phyloP scores from a whole-genome alignment of 2,113 vertebrate species.

The Xiphorhynchus elegans region DNA sequence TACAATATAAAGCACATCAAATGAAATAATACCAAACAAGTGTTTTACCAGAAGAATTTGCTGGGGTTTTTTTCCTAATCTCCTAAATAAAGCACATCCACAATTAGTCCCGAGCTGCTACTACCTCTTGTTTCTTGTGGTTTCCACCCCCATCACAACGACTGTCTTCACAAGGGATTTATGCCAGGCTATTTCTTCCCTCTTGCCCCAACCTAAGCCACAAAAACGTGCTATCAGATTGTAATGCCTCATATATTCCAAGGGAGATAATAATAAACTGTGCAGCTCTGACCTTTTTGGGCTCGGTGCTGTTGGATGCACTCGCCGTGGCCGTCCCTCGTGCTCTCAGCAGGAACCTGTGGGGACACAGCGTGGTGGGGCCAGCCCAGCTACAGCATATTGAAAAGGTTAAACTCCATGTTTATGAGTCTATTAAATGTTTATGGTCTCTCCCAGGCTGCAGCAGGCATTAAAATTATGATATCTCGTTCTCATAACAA shows the following conservation, averaged over 20 bases:
- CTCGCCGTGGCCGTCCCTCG: neutral
- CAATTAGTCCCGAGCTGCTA: neutral
- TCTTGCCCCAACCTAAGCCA: neutral
- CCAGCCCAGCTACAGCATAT: conserved; percentile 53
- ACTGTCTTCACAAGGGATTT: neutral
- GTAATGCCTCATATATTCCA: conserved; percentile 31
- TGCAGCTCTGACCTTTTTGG: conserved; percentile 57
- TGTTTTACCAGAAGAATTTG: neutral
- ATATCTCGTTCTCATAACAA: conserved; percentile 54
- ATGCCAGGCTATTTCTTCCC: neutral
- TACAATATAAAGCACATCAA: neutral
- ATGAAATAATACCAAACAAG: neutral
- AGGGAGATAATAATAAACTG: conserved; percentile 30
- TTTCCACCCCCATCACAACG: neutral
- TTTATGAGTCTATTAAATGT: conserved; percentile 72
- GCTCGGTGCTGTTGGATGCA: conserved; percentile 33
- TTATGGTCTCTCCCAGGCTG: conserved; percentile 63
- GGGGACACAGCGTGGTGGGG: neutral
- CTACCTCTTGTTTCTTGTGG: neutral
- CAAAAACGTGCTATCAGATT: neutral
- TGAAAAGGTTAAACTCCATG: conserved; percentile 70
- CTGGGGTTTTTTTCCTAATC: fast-evolving
- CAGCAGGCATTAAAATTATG: conserved; percentile 47
- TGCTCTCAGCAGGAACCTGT: conserved; percentile 18
- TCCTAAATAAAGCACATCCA: neutral